Evolutionary conservation across 2,113 vertebrate species (phyloP), one percentile per base, ranked within the genome.

Genomic region (Peucedramus taeniatus): DNA sequence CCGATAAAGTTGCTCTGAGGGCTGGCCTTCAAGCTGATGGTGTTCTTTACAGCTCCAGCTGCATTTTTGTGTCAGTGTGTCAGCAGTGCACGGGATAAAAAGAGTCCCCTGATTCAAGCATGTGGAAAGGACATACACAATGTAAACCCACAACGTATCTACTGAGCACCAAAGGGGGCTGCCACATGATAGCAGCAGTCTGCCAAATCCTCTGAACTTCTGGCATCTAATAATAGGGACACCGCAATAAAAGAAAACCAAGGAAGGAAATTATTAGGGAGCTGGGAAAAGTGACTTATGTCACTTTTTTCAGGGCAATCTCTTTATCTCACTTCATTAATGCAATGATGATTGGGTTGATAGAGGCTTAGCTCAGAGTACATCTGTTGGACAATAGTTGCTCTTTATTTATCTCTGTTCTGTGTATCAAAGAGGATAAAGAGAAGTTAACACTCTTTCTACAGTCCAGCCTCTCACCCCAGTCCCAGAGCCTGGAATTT

Each of bases 201-300:
- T 96, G 94, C 96, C 96, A 97, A 97, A 79, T 89, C 93, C 93
- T 87, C 92, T 93, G 85, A 88, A 87, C 88, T 96, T 87, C 68
- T 85, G 92, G 93, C 95, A 94, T 92, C 88, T 49, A 94, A 71
- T 83, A 95, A 94, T 60, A 96, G 56, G 57, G 50, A 84, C 5
- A 16, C 60, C 3, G 33, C 60, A 87, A 68, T 85, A 83, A 90
- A 94, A 93, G 82, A 91, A 97, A 95, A 90, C 65, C 69, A 76
- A 87, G 94, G 75, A 94, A 94, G 90, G 91, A 97, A 95, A 92
- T 77, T 94, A 87, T 97, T 90, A 93, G 61, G 68, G 65, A 89
- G 47, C 39, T 92, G 83, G 85, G 77, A 59, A 94, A 96, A 81
- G 82, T 87, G 82, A 95, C 83, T 94, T 71, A 11, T 90, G 87